These are phyloP conservation scores for Trinorchestia longiramus DNA, from an alignment of 1,140 invertebrate genomes.

Conservation along the genomic window DNA sequence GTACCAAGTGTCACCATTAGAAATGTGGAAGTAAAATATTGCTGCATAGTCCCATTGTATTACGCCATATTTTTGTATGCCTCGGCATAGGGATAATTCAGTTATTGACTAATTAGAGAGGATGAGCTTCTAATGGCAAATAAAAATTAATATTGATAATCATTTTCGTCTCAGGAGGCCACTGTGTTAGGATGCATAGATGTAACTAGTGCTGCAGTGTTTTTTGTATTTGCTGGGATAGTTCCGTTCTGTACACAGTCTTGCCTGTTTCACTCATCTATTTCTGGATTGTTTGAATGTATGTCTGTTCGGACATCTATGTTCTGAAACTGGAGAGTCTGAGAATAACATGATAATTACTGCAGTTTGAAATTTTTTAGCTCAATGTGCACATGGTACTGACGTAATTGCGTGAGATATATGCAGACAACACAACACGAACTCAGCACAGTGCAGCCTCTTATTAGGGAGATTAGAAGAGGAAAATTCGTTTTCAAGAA, in stretches of 20 bases:
- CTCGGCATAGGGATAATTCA: not conserved
- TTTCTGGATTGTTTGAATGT: not conserved
- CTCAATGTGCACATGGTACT: not conserved
- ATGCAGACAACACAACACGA: not conserved
- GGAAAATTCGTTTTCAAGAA: not conserved
- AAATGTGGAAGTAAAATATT: too few species aligned
- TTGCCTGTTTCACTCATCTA: not conserved
- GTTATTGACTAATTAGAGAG: not conserved
- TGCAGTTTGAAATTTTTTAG: not conserved
- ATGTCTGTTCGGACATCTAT: not conserved
- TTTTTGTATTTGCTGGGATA: not conserved
- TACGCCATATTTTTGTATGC: too few species aligned
- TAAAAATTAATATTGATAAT: not conserved
- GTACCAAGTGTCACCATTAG: too few species aligned
- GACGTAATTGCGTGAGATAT: not conserved
- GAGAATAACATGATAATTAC: not conserved
- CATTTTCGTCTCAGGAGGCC: not conserved
- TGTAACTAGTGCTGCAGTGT: not conserved
- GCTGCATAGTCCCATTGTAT: too few species aligned
- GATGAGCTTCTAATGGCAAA: not conserved
- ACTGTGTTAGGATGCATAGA: not conserved
- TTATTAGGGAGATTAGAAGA: not conserved
- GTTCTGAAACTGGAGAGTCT: not conserved
- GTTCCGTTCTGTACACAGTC: not conserved
- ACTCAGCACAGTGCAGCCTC: not conserved